A percentile compares a stretch with the other conserved stretches of the same genome.
Evolutionary conservation across 2,888 invertebrate genomes (phyloP).

Genomic region (Erynnis tages): DNA sequence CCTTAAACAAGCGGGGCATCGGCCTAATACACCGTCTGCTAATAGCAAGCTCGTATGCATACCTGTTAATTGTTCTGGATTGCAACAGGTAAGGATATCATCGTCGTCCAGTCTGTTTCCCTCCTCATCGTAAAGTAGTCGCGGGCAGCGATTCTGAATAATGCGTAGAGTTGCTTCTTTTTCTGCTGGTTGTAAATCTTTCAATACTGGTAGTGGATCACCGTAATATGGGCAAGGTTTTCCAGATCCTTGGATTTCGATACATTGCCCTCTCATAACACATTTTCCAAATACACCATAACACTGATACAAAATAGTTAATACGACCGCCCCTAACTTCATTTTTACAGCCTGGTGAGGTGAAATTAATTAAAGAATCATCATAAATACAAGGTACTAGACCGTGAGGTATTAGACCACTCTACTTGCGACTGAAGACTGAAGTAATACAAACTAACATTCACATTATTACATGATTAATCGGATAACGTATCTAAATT

Average conservation of each 20-base stretch:
- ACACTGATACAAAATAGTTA: conserved; percentile 46
- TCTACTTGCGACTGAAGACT: background rate
- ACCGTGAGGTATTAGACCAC: background rate
- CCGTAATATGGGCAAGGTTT: conserved; percentile 52
- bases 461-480: conserved; percentile 39
- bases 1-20: conserved; percentile 90
- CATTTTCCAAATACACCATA: conserved; percentile 51
- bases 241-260: conserved; percentile 41
- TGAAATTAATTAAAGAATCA: conserved; percentile 1
- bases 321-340: conserved; percentile 39
- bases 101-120: conserved; percentile 51
- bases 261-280: conserved; percentile 56
- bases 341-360: conserved; percentile 36
- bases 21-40: conserved; percentile 85
- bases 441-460: conserved; percentile 1
- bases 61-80: conserved; percentile 69
- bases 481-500: conserved; percentile 60
- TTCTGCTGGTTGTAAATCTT: conserved; percentile 49
- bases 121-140: conserved; percentile 65
- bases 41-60: conserved; percentile 80
- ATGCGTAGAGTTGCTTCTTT: conserved; percentile 55
- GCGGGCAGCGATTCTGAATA: conserved; percentile 83
- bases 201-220: conserved; percentile 44
- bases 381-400: conserved; percentile 3
- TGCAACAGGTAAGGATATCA: conserved; percentile 83